Conservation (phyloP, 2,113 vertebrate genomes). For the Chaetorhynchus papuensis region DNA sequence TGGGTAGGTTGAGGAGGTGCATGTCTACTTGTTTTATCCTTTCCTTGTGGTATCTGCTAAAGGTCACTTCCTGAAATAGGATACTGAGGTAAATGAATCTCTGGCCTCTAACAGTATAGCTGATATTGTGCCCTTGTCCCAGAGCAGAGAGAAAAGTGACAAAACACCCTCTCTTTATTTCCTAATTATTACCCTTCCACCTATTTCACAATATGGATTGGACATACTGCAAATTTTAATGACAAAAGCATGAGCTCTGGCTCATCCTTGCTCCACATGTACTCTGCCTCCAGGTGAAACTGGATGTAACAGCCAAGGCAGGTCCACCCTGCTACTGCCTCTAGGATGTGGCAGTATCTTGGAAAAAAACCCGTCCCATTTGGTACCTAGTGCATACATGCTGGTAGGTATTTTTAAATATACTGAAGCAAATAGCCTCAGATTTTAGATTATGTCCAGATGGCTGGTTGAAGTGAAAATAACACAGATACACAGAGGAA, state of each 20-base stretch:
- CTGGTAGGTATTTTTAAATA: not conserved
- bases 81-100: not conserved
- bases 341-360: not conserved
- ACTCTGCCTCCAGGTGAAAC: not conserved
- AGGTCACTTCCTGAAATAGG: not conserved
- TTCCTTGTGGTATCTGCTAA: not conserved
- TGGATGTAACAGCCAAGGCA: not conserved
- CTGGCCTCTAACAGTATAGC: not conserved
- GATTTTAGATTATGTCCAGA: not conserved
- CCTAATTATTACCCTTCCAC: not conserved
- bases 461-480: not conserved
- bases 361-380: not conserved
- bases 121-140: not conserved
- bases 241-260: not conserved
- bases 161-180: not conserved
- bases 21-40: not conserved
- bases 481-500: not conserved
- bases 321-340: not conserved
- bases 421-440: not conserved
- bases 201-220: not conserved
- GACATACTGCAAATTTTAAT: not conserved
- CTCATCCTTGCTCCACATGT: not conserved
- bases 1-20: not conserved
- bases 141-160: not conserved
- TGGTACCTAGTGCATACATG: not conserved